A percentile compares a stretch with the other conserved stretches of the same genome.
These are phyloP conservation scores for Laothoe populi DNA, from an alignment of 2,888 invertebrate species.

Conservation along the genomic window DNA sequence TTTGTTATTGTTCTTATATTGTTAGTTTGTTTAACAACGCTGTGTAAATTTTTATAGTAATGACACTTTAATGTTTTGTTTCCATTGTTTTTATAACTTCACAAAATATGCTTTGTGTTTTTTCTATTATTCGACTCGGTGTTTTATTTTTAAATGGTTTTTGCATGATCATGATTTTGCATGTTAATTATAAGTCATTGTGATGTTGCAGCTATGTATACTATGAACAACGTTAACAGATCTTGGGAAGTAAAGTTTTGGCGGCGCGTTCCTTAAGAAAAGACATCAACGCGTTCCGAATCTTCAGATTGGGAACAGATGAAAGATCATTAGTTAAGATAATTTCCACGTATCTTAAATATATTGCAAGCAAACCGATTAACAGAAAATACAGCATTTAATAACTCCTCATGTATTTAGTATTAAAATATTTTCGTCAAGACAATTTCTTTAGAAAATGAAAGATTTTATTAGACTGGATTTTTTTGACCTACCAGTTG, in stretches of 20 bases:
- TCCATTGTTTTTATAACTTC: constrained; percentile 31
- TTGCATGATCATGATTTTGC: constrained; percentile 14
- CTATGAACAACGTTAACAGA: background rate
- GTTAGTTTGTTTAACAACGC: constrained; percentile 51
- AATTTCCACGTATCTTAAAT: background rate
- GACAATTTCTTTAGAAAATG: too few species aligned
- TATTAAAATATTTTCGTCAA: too few species aligned
- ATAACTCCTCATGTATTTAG: too few species aligned
- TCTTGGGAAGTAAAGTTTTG: background rate
- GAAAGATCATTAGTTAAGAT: too few species aligned
- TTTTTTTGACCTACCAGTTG: too few species aligned
- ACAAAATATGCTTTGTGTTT: constrained; percentile 8
- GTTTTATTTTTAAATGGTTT: constrained; percentile 26
- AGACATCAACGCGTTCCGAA: constrained; percentile 61
- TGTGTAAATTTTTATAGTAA: constrained; percentile 55
- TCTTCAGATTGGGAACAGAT: background rate
- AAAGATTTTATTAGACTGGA: too few species aligned
- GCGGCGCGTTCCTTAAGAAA: constrained; percentile 40
- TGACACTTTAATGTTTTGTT: constrained; percentile 45
- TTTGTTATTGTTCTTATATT: constrained; percentile 53
- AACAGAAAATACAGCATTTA: too few species aligned
- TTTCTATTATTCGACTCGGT: constrained; percentile 25
- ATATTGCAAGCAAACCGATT: background rate
- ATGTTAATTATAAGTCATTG: background rate
- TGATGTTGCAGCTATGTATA: background rate